These are phyloP conservation scores for Scomberomorus guttatus DNA, from an alignment of 2,797 vertebrate species.

Conservation along the genomic window DNA sequence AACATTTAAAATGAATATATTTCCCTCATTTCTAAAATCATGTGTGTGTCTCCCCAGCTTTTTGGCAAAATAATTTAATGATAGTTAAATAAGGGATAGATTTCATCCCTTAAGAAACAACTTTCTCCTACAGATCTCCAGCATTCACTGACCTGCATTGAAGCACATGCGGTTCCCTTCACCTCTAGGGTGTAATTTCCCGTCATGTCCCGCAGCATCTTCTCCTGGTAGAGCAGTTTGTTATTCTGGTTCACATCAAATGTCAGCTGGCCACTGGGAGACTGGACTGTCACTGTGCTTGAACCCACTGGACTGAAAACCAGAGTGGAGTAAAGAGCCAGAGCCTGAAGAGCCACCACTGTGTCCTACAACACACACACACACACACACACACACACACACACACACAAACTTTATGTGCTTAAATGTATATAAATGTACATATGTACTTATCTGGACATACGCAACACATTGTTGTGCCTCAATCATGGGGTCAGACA, in stretches of 20 bases:
- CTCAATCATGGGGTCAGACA: too few species aligned
- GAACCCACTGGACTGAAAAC: conserved; percentile 83
- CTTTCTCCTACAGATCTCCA: background rate
- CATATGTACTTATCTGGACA: too few species aligned
- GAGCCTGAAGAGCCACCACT: conserved; percentile 90
- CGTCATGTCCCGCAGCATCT: conserved; percentile 69
- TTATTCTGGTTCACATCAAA: conserved; percentile 85
- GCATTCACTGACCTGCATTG: conserved; percentile 84
- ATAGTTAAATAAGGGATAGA: too few species aligned
- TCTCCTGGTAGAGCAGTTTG: conserved; percentile 88
- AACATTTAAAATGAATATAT: too few species aligned
- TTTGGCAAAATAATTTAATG: too few species aligned
- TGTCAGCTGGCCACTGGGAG: conserved; percentile 70
- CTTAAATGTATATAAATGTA: too few species aligned
- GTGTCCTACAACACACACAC: conserved; percentile 85
- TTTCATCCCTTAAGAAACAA: too few species aligned
- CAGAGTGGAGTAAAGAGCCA: conserved; percentile 86
- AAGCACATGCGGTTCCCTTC: conserved; percentile 83
- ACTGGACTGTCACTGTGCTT: conserved; percentile 80
- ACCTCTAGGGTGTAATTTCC: conserved; percentile 80
- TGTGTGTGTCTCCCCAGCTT: too few species aligned
- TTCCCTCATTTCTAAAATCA: too few species aligned
- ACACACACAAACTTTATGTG: too few species aligned
- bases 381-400: background rate
- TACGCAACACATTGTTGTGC: too few species aligned